Percentiles rank a stretch among this genome's conserved stretches.
Evolutionary conservation across 1,140 invertebrate species (phyloP).

Genomic region (Drosophila ohnishii): DNA sequence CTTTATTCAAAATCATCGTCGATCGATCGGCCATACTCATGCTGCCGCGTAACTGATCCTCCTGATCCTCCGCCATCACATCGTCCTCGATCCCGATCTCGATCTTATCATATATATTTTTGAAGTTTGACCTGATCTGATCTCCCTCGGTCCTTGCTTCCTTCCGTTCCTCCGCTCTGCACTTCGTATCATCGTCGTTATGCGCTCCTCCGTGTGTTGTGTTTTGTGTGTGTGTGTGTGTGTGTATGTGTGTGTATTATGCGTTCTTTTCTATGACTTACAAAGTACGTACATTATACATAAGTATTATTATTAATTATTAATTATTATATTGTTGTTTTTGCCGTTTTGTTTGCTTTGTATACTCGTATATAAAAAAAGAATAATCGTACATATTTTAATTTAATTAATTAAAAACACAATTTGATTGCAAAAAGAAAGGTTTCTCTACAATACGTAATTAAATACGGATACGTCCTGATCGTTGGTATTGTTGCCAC

Average conservation of each 20-base stretch:
- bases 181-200: neutral
- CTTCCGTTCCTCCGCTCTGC: neutral
- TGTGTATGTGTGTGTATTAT: neutral
- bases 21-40: constrained; percentile 39
- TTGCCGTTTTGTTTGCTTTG: constrained; percentile 63
- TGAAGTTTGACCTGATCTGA: constrained; percentile 38
- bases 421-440: constrained; percentile 82
- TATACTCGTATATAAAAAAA: constrained; percentile 82
- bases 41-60: constrained; percentile 21
- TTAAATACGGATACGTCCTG: constrained; percentile 83
- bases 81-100: constrained; percentile 1
- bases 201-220: constrained; percentile 11
- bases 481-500: constrained; percentile 76
- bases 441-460: constrained; percentile 82
- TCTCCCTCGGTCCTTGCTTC: constrained; percentile 6
- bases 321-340: constrained; percentile 60
- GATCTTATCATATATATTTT: constrained; percentile 31
- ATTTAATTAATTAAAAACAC: constrained; percentile 81
- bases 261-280: constrained; percentile 48
- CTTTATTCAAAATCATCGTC: constrained; percentile 80
- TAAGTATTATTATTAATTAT: constrained; percentile 51
- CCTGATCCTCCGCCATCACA: neutral
- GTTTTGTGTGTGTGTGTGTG: neutral
- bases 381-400: constrained; percentile 76
- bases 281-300: constrained; percentile 57